Evolutionary conservation across 2,888 invertebrate species (phyloP), one percentile per base, ranked within the genome.

Genomic region (Ditula angustiorana): DNA sequence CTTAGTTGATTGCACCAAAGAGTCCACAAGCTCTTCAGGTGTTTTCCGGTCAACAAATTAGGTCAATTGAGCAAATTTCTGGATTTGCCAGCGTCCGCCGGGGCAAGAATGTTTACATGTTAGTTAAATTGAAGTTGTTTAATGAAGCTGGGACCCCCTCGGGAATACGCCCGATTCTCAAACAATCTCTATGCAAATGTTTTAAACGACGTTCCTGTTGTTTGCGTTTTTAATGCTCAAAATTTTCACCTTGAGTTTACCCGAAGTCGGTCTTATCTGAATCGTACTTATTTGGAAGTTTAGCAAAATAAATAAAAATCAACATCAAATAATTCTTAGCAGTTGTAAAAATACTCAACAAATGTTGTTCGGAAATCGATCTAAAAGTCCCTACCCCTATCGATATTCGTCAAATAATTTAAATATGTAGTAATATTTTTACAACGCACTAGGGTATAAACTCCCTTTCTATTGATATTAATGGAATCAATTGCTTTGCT

Each of bases 101-200:
- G n/a, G 5, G 19, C 26, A 49, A 28, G 41, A 41, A 41, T 41
- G 41, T 41, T 41, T 49, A 28, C 28, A 28, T 28, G 49, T 49
- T 11, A 49, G 26, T 28, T 49, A 49, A 49, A 49, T 49, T 26
- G 28, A 49, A 49, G 16, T 26, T 28, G 26, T 49, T 49, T 49
- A 28, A 28, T 49, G 28, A 49, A 49, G 28, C 19, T 28, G 19
- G 1, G 26, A 16, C 16, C 19, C 41, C 19, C 28, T 49, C 28
- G 49, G 28, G 49, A 11, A 47, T 28, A 13, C 2, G n/a, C 23
- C n/a, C 49, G 28, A 49, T 49, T 41, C 41, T 41, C 41, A 19
- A 41, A 41, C 41, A 41, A 41, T 41, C 41, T 41, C 19, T 41
- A 41, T 41, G 41, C 41, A 41, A 41, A 41, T 41, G 19, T 41